A percentile compares a stretch with the other conserved stretches of the same genome.
These are phyloP conservation scores for Chloropsis cyanopogon DNA, from an alignment of 2,113 vertebrate genomes.

Conservation along the genomic window DNA sequence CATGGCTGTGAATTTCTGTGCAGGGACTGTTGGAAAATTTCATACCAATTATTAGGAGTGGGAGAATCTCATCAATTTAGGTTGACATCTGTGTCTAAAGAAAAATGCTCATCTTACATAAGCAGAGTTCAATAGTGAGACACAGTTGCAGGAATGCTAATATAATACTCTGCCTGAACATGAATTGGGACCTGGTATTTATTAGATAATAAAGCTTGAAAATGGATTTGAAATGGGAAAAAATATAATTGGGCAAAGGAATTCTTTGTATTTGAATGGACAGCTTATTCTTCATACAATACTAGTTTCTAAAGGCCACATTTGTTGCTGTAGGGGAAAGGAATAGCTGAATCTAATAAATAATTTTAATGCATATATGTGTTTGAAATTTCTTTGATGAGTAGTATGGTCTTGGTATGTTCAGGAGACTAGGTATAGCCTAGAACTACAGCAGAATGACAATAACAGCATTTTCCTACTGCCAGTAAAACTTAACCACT, in stretches of 20 bases:
- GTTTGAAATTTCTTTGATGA: neutral
- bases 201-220: neutral
- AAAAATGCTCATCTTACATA: neutral
- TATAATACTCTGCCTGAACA: neutral
- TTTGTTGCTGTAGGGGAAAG: neutral
- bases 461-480: neutral
- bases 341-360: neutral
- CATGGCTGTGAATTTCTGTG: neutral
- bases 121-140: neutral
- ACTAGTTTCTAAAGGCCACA: neutral
- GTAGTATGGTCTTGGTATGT: neutral
- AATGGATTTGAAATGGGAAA: neutral
- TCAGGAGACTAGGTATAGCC: neutral
- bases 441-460: neutral
- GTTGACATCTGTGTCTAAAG: neutral
- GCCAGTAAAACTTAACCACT: slow-evolving; percentile 18
- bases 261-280: neutral
- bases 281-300: neutral
- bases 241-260: neutral
- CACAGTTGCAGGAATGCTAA: neutral
- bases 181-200: neutral
- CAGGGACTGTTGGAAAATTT: neutral
- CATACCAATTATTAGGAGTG: neutral
- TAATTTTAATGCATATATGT: neutral
- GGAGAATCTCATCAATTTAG: neutral